phyloP scores from a whole-genome alignment of 2,888 invertebrate species.

The Cataglyphis albicans region DNA sequence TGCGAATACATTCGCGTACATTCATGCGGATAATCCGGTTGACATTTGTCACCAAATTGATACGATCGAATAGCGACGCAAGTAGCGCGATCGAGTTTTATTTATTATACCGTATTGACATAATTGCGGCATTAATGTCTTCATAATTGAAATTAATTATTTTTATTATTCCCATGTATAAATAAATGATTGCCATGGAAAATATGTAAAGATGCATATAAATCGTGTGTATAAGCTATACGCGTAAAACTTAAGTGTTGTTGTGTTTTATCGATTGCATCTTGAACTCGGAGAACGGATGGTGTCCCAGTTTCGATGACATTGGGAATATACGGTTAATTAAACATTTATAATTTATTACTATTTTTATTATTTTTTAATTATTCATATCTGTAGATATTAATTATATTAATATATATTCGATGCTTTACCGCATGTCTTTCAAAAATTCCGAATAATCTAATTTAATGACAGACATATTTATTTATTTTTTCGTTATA shows the following conservation, averaged over 20 bases:
- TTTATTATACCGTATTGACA: background rate
- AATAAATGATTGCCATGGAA: background rate
- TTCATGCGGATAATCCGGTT: conserved; percentile 7
- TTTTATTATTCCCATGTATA: background rate
- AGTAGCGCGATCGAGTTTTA: background rate
- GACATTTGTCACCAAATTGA: conserved; percentile 24
- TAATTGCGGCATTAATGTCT: conserved; percentile 12
- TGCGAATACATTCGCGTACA: background rate
- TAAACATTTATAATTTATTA: conserved; percentile 1
- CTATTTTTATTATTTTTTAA: background rate
- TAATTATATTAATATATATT: background rate
- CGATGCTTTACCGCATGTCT: background rate
- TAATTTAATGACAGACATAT: background rate
- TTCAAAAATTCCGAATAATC: background rate
- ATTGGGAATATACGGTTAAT: background rate
- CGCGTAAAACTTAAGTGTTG: background rate
- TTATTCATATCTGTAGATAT: background rate
- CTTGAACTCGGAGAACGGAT: background rate
- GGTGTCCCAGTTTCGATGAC: background rate
- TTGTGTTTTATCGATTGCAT: conserved; percentile 30
- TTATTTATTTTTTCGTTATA: background rate
- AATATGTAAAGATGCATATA: background rate
- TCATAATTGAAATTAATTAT: conserved; percentile 36
- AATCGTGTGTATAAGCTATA: background rate
- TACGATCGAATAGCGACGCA: background rate